These are phyloP conservation scores for Clarias batrachus DNA, from an alignment of 2,113 vertebrate genomes.

Conservation along the genomic window DNA sequence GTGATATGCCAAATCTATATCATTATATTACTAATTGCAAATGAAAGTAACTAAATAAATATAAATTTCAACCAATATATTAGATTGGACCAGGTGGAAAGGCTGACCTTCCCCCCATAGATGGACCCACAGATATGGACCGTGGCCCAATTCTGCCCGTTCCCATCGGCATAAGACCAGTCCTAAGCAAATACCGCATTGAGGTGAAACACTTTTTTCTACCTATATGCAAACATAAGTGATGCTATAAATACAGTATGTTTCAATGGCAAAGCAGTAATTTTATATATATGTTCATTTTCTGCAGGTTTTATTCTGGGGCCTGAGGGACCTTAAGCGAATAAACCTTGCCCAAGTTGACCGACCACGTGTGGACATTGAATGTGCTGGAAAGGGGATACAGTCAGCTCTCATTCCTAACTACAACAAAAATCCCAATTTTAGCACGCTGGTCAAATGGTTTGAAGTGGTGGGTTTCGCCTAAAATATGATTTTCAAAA, in stretches of 20 bases:
- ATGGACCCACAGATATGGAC: constrained; percentile 83
- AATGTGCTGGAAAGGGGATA: constrained; percentile 90
- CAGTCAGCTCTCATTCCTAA: constrained; percentile 94
- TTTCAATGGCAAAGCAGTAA: background rate
- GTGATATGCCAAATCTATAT: too few species aligned
- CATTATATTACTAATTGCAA: background rate
- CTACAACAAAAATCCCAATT: constrained; percentile 99
- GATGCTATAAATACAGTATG: background rate
- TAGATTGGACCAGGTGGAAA: constrained; percentile 88
- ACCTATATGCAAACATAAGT: background rate
- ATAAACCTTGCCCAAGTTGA: constrained; percentile 96
- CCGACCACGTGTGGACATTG: constrained; percentile 92
- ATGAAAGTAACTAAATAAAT: background rate
- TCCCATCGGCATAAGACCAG: constrained; percentile 86
- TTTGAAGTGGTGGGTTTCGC: constrained; percentile 91
- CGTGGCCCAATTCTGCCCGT: constrained; percentile 90
- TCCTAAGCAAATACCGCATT: constrained; percentile 94
- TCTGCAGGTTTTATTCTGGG: constrained; percentile 91
- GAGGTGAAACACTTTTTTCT: constrained; percentile 75
- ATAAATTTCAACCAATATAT: background rate
- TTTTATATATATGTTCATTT: background rate
- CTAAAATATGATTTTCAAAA: background rate
- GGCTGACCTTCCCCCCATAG: constrained; percentile 83
- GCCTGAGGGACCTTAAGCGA: constrained; percentile 91
- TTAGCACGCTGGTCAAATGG: constrained; percentile 95